Evolutionary conservation across 53 echinoderm and acorn worm genomes (phyloP).

Genomic region (Henricia sp.): DNA sequence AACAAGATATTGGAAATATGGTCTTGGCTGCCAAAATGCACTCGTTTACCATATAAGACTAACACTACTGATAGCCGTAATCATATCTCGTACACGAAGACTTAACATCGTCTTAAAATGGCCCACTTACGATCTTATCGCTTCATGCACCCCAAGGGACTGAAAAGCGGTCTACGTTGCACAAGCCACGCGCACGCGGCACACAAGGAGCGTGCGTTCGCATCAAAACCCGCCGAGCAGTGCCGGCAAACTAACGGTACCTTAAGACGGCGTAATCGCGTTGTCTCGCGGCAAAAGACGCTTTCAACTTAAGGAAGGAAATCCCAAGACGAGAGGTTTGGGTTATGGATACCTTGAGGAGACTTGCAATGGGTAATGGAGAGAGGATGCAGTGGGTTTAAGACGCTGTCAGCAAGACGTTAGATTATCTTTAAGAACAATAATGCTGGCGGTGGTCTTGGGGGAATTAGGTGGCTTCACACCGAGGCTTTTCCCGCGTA

Average conservation of each 20-base stretch:
- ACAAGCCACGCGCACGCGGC: neutral
- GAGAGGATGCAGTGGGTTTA: conserved; percentile 7
- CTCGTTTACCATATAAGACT: no score
- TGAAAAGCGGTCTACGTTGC: neutral
- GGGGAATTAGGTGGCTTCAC: no score
- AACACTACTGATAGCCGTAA: no score
- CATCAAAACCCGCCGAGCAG: neutral
- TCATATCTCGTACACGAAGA: no score
- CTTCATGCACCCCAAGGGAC: neutral
- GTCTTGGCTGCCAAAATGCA: no score
- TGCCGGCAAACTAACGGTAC: neutral
- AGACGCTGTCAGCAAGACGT: neutral
- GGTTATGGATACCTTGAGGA: conserved; percentile 32
- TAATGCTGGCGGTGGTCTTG: neutral
- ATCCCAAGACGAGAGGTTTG: conserved; percentile 1
- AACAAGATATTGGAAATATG: no score
- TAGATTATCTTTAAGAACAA: conserved; percentile 32
- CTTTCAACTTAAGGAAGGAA: conserved; percentile 22
- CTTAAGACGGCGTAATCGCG: conserved; percentile 41
- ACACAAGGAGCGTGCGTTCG: conserved; percentile 34
- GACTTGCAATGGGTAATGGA: conserved; percentile 28
- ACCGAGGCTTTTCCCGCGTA: no score
- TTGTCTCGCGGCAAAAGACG: conserved; percentile 37
- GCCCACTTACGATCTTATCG: conserved; percentile 19
- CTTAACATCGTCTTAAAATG: no score